These are phyloP conservation scores for Cerastis leucographa DNA, from an alignment of 2,888 invertebrate genomes.

Conservation along the genomic window DNA sequence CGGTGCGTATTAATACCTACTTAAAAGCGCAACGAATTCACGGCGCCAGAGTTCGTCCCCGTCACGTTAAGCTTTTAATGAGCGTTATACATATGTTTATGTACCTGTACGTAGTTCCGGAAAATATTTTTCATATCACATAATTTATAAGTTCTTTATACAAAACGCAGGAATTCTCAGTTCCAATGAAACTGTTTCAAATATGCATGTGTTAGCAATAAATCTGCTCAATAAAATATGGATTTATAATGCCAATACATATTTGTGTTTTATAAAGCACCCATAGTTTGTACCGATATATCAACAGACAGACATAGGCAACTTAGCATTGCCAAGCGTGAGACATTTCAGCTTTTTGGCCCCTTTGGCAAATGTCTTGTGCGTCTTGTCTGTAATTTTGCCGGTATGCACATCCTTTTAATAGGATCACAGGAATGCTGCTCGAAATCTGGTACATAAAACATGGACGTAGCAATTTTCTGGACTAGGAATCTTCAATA, in stretches of 20 bases:
- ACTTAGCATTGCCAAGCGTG: not conserved
- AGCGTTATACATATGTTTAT: slow-evolving; percentile 17
- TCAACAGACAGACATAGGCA: not conserved
- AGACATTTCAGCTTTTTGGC: not conserved
- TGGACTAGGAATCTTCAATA: slow-evolving; percentile 2
- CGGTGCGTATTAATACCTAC: slow-evolving; percentile 61
- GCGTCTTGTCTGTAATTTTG: slow-evolving; percentile 1
- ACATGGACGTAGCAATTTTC: slow-evolving; percentile 23
- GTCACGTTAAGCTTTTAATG: slow-evolving; percentile 52
- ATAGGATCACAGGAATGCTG: slow-evolving; percentile 30
- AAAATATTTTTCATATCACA: slow-evolving; percentile 53
- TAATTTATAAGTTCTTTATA: slow-evolving; percentile 23
- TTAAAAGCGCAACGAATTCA: slow-evolving; percentile 58
- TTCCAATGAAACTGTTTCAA: slow-evolving; percentile 43
- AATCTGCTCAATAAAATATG: slow-evolving; percentile 22
- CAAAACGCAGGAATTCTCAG: slow-evolving; percentile 1
- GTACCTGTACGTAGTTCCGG: slow-evolving; percentile 40
- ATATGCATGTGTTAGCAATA: slow-evolving; percentile 51
- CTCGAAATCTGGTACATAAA: not conserved
- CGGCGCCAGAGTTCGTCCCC: slow-evolving; percentile 44
- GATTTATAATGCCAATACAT: slow-evolving; percentile 16
- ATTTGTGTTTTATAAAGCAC: not conserved
- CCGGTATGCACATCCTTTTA: slow-evolving; percentile 12
- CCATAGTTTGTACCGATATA: not conserved
- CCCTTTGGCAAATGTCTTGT: not conserved